A percentile compares a stretch with the other conserved stretches of the same genome.
Conservation (phyloP, 2,797 vertebrate species). For the Acropternis orthonyx region DNA sequence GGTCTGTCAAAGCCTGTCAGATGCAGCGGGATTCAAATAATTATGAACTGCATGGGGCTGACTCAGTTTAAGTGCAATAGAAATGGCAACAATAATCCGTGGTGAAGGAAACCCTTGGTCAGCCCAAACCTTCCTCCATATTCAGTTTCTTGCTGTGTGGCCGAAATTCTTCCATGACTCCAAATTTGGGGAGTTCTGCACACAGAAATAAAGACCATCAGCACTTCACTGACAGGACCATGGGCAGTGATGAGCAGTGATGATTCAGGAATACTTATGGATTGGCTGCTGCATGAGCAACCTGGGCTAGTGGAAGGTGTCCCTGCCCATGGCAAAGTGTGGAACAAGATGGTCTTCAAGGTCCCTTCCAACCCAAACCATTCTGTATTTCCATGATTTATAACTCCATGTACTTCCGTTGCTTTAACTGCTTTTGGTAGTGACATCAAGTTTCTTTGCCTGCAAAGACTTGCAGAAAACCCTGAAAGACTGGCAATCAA, state of each 20-base stretch:
- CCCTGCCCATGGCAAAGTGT: neutral
- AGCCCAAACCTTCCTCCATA: neutral
- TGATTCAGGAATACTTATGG: neutral
- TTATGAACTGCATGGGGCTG: neutral
- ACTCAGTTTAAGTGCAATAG: neutral
- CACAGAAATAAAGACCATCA: neutral
- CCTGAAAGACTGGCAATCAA: neutral
- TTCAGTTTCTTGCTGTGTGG: neutral
- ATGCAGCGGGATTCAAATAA: neutral
- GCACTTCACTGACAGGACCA: neutral
- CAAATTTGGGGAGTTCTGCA: neutral
- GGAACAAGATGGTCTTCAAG: neutral
- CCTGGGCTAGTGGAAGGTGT: neutral
- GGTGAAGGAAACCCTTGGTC: neutral
- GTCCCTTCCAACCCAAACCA: neutral
- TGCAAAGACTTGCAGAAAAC: neutral
- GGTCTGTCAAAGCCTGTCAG: neutral
- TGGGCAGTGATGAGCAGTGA: accelerated
- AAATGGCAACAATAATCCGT: neutral
- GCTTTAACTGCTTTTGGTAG: neutral
- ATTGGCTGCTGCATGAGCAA: neutral
- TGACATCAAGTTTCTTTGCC: neutral
- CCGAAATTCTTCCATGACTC: neutral
- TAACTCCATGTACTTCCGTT: neutral
- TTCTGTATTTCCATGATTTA: neutral